These are phyloP conservation scores for Sminthurides aquaticus DNA, from an alignment of 2,888 invertebrate species.

Conservation along the genomic window DNA sequence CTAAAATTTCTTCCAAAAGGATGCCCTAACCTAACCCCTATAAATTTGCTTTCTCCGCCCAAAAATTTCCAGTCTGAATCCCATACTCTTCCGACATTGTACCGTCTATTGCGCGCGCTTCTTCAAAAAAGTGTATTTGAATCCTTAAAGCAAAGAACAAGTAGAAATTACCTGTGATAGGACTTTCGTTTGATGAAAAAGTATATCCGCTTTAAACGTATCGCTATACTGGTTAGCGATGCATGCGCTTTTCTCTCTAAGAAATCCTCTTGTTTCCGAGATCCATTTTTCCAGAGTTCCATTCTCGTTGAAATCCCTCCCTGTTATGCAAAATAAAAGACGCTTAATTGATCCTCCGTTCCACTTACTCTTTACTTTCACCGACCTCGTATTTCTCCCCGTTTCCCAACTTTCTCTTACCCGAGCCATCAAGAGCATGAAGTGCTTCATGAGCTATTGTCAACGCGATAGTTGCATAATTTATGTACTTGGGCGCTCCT, in stretches of 20 bases:
- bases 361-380: no score
- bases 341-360: no score
- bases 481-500: conserved; percentile 50
- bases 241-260: conserved; percentile 50
- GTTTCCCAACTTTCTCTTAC: no score
- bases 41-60: no score
- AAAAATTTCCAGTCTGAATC: no score
- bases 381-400: no score
- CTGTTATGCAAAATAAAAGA: no score
- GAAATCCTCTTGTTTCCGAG: conserved; percentile 47
- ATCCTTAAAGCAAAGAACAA: background rate
- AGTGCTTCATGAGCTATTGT: conserved; percentile 52
- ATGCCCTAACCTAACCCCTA: no score
- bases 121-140: background rate
- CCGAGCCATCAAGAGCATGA: conserved; percentile 50
- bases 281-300: conserved; percentile 48
- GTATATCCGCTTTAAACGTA: conserved; percentile 49
- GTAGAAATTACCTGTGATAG: conserved; percentile 48
- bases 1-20: no score
- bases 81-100: no score
- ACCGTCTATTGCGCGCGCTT: no score
- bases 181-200: conserved; percentile 49
- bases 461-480: conserved; percentile 50
- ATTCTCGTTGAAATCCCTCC: conserved; percentile 46
- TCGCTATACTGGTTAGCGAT: conserved; percentile 50